Percentiles rank a stretch among this genome's conserved stretches.
phyloP scores from a whole-genome alignment of 2,888 invertebrate species.

The Parthenolecanium corni region DNA sequence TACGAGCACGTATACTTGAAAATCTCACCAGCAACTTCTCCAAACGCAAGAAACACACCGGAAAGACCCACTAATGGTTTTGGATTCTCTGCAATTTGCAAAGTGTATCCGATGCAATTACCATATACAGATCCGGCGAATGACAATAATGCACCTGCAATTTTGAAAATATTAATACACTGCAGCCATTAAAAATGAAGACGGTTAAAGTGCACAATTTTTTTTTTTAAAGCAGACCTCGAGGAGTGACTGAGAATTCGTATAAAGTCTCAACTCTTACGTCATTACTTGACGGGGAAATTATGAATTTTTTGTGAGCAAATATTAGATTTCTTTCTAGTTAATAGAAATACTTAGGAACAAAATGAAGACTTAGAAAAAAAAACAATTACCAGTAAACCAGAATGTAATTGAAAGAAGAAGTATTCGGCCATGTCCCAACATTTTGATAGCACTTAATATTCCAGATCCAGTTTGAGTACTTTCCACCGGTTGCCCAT shows the following conservation, averaged over 20 bases:
- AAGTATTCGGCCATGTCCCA: conserved; percentile 72
- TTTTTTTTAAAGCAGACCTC: too few species aligned
- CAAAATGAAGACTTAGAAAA: background rate
- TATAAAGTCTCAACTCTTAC: background rate
- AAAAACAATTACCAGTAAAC: conserved; percentile 61
- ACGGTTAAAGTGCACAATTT: too few species aligned
- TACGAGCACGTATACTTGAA: too few species aligned
- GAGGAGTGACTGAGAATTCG: background rate
- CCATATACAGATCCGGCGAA: conserved; percentile 97
- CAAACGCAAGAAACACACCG: conserved; percentile 86
- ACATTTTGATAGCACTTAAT: conserved; percentile 60
- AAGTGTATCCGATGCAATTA: conserved; percentile 77
- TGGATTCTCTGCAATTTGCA: conserved; percentile 58
- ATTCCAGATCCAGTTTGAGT: conserved; percentile 50
- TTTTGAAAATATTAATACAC: background rate
- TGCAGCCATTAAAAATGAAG: too few species aligned
- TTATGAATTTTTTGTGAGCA: too few species aligned
- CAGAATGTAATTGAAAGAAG: conserved; percentile 73
- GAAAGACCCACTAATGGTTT: conserved; percentile 84
- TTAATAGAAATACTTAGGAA: too few species aligned
- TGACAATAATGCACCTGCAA: conserved; percentile 73
- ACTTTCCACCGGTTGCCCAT: conserved; percentile 36
- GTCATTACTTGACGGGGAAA: too few species aligned
- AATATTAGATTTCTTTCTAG: too few species aligned
- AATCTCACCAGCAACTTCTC: conserved; percentile 72